Percentiles rank a stretch among this genome's conserved stretches.
Evolutionary conservation across 1,140 invertebrate species (phyloP).

Genomic region (Anastrepha ludens): DNA sequence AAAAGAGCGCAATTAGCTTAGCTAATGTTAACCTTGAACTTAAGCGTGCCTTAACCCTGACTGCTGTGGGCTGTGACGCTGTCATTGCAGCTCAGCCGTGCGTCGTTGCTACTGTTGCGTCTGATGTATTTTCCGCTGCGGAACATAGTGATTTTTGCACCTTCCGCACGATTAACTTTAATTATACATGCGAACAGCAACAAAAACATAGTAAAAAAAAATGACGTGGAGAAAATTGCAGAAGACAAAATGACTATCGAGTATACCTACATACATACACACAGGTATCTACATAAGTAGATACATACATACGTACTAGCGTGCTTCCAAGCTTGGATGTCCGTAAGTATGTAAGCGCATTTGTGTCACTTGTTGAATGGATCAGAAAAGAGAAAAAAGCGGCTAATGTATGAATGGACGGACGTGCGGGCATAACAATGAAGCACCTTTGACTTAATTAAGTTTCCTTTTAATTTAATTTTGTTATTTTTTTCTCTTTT

Average conservation of each 20-base stretch:
- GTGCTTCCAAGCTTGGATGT: background rate
- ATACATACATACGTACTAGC: background rate
- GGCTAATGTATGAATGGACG: background rate
- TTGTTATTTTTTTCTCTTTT: background rate
- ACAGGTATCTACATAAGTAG: background rate
- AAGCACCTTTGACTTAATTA: slow-evolving; percentile 40
- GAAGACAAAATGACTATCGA: slow-evolving; percentile 20
- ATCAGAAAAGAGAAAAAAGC: background rate
- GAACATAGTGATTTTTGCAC: slow-evolving; percentile 46
- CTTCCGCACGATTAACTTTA: slow-evolving; percentile 49
- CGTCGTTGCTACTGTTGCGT: background rate
- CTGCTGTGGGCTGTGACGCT: background rate
- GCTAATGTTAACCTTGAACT: slow-evolving; percentile 51
- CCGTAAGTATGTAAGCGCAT: background rate
- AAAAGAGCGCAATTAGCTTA: slow-evolving; percentile 25
- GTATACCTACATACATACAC: background rate
- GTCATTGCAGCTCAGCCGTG: background rate
- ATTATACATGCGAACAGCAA: slow-evolving; percentile 6
- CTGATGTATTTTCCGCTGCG: slow-evolving; percentile 39
- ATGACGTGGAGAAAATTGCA: slow-evolving; percentile 1
- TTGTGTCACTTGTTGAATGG: background rate
- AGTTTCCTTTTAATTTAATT: slow-evolving; percentile 34
- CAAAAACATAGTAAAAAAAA: background rate
- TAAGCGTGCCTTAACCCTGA: slow-evolving; percentile 48
- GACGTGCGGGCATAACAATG: slow-evolving; percentile 24